These are phyloP conservation scores for Xenotilapia caudafasciata DNA, from an alignment of 2,113 vertebrate species.

Conservation along the genomic window DNA sequence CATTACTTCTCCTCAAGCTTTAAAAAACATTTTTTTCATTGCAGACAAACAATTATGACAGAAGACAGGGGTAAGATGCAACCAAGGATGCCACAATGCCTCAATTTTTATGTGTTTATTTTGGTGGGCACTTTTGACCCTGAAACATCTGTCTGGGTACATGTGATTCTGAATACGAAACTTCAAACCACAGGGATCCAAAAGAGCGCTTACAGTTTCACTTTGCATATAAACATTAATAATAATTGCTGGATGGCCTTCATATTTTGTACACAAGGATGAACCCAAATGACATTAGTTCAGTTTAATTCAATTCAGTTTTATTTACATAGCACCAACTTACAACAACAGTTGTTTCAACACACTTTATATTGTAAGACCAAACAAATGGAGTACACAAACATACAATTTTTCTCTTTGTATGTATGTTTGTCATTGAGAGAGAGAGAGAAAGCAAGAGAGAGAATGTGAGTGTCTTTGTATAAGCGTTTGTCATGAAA, in stretches of 20 bases:
- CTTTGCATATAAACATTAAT: background rate
- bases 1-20: background rate
- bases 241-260: background rate
- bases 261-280: background rate
- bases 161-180: background rate
- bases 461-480: background rate
- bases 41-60: background rate
- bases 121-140: background rate
- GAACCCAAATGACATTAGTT: background rate
- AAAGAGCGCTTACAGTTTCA: background rate
- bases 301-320: background rate
- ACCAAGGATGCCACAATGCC: background rate
- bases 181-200: background rate
- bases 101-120: background rate
- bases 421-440: background rate
- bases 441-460: background rate
- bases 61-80: background rate
- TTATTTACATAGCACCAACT: background rate
- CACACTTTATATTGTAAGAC: background rate
- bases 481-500: background rate
- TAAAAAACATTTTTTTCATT: background rate
- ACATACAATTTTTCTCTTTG: background rate
- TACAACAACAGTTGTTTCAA: background rate
- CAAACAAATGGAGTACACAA: background rate
- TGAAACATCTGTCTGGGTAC: background rate